Evolutionary conservation across 2,113 vertebrate genomes (phyloP).

Genomic region (Bos javanicus): DNA sequence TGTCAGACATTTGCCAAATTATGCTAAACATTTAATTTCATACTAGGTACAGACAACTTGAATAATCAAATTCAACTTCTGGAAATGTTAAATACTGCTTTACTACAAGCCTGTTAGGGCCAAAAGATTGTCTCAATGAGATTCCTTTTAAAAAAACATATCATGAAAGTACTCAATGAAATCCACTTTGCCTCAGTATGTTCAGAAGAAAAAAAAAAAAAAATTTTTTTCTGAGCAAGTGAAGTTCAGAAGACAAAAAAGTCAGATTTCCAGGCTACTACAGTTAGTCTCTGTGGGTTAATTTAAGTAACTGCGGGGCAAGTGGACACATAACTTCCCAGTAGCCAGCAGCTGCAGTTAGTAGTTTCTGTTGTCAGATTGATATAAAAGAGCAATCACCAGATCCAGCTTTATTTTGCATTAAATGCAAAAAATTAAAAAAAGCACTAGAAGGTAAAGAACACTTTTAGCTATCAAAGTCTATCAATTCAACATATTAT

Average conservation of each 20-base stretch:
- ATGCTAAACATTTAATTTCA: not conserved
- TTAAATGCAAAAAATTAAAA: not conserved
- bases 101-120: rapidly evolving
- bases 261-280: not conserved
- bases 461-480: not conserved
- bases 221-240: rapidly evolving
- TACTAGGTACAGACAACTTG: not conserved
- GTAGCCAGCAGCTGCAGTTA: not conserved
- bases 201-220: not conserved
- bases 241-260: not conserved
- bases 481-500: not conserved
- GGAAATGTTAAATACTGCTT: not conserved
- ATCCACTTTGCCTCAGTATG: not conserved
- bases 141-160: not conserved
- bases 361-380: not conserved
- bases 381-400: not conserved
- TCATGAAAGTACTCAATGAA: not conserved
- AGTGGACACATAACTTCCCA: not conserved
- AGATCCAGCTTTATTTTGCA: not conserved
- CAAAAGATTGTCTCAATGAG: not conserved
- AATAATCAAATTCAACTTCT: not conserved
- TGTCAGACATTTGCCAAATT: not conserved
- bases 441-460: not conserved
- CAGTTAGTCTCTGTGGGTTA: not conserved
- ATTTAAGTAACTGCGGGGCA: not conserved